A percentile compares a stretch with the other conserved stretches of the same genome.
These are phyloP conservation scores for Microcebus griseorufus DNA, from an alignment of 2,113 vertebrate species.

Conservation along the genomic window DNA sequence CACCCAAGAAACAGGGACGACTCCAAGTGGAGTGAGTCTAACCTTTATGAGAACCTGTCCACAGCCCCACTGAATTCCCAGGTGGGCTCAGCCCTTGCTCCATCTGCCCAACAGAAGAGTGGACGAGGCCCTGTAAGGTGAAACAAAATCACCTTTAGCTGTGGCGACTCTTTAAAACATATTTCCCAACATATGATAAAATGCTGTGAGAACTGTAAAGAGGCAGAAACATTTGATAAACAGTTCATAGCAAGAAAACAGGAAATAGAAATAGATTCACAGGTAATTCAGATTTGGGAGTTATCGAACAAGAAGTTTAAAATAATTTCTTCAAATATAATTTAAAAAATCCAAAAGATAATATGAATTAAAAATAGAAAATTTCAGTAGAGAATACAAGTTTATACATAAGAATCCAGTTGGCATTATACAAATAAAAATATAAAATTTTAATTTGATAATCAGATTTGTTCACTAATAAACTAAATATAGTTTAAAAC, in stretches of 20 bases:
- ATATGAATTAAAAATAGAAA: not conserved
- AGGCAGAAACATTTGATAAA: not conserved
- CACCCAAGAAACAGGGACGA: rapidly evolving
- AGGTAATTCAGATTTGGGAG: not conserved
- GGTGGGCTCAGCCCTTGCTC: rapidly evolving
- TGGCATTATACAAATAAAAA: not conserved
- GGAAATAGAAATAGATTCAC: not conserved
- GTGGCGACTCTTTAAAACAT: not conserved
- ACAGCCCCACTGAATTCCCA: rapidly evolving
- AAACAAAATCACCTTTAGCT: too few species aligned
- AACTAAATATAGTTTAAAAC: not conserved
- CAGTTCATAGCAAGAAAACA: not conserved
- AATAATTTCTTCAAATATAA: not conserved
- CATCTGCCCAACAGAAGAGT: rapidly evolving
- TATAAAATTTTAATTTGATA: not conserved
- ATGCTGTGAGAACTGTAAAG: not conserved
- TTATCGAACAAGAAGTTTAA: not conserved
- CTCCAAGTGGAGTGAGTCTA: rapidly evolving
- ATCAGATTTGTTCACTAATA: not conserved
- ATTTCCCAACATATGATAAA: not conserved
- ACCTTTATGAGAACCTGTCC: rapidly evolving
- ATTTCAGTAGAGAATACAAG: not conserved
- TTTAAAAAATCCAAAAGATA: not conserved
- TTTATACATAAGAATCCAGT: not conserved
- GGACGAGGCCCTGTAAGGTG: rapidly evolving